Base-by-base conservation (phyloP, 2,888 invertebrate genomes). In the Tubulanus polymorphus region DNA sequence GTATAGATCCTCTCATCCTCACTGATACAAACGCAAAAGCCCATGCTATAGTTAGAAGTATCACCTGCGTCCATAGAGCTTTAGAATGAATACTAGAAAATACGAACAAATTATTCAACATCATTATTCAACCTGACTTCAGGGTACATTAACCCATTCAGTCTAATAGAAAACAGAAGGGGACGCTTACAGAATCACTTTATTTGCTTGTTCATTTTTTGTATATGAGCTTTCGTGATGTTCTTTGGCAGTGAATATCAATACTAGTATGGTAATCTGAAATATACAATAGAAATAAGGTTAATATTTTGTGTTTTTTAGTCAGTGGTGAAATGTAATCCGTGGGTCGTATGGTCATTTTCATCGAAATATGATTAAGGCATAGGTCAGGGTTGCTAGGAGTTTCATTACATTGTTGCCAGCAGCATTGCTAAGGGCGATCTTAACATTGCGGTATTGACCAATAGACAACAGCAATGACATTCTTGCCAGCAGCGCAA, bases 221-320 rank as follows among this genome's bases (percentile, higher is more conserved):
- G 78, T 78, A 50, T 79, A 79, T 0, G 79, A 76, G 58, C 77
- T 79, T 70, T 79, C 79, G 60, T 75, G 73, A 60, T 79, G 78
- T 63, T 79, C 79, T 66, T 79, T 79, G 23, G 78, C 77, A 45
- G 78, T 77, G 60, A 79, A 78, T 47, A 78, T 74, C 54, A 79
- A 63, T 10, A 79, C 78, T 55, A 79, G 67, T 12, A 79, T 68
- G 12, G 77, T 72, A 1, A 79, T 71, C 78, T 79, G 67, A 27
- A 68, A 65, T 26, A 47, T 48, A 32, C 50, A 56, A 53, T 28
- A 29, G 55, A 28, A 10, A 18, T 1, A n/a, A 35, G 1, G n/a
- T 32, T 37, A 25, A 15, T 15, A 20, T 20, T 18, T 12, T 10
- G n/a, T 23, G 47, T 12, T 23, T 25, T 20, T 18, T 25, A 6